Evolutionary conservation across 2,888 invertebrate species (phyloP), one percentile per base, ranked within the genome.

Genomic region (Agrilus cyanescens): DNA sequence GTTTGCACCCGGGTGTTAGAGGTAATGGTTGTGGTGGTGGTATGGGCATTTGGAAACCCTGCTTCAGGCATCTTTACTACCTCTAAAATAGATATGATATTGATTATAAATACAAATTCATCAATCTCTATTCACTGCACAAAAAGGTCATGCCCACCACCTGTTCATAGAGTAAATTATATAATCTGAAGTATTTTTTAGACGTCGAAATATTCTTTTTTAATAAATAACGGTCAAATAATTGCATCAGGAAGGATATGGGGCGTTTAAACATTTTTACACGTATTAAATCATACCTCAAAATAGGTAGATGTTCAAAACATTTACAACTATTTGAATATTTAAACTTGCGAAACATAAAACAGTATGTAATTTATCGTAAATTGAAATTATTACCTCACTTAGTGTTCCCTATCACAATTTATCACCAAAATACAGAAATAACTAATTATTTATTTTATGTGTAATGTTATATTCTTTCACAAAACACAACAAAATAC

Each of bases 31-130:
- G 82, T 80, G 3, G 82, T 83, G 0, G 84, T 84, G 1, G 81
- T 78, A 48, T 85, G 84, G 57, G 82, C 81, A 18, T 78, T 76
- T 3, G 85, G 85, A 66, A 85, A 85, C 32, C 78, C 80, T 56
- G 71, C 72, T 53, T 83, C 82, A 32, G 60, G 59, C 66, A 66
- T 65, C 30, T 45, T 14, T 34, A 40, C 30, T 39, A 45, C 42
- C 8, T 13, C 16, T 37, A 25, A 12, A 37, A 15, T 32, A 33
- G 20, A 30, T 40, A 20, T 10, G 14, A n/a, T 13, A 32, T 30
- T 40, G n/a, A 37, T 25, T 38, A 38, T 4, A 31, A 14, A 16
- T 14, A 34, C n/a, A 14, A 6, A 10, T 16, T 12, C 12, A 34
- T 12, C 18, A 16, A 34, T n/a, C 12, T 16, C 34, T 34, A 34